These are phyloP conservation scores for Pseudorhiza aurosa DNA, from an alignment of 30 jellyfish, hydroid and myxozoan species.

Conservation along the genomic window DNA sequence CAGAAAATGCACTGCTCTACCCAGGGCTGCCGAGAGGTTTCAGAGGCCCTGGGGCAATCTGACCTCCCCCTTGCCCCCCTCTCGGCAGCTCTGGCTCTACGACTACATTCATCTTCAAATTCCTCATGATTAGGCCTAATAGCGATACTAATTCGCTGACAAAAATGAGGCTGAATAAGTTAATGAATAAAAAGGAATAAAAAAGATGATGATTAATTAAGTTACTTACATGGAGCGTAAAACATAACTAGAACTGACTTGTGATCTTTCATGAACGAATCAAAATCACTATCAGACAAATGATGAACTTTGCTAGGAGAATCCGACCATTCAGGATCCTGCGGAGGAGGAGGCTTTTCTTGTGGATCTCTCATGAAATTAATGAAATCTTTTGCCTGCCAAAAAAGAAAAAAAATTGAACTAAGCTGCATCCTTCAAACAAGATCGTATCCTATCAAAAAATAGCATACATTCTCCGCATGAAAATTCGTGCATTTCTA, in stretches of 20 bases:
- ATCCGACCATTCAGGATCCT: conserved; percentile 86
- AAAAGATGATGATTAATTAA: background rate
- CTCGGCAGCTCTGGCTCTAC: no score
- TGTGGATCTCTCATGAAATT: conserved; percentile 85
- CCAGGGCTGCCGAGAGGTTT: no score
- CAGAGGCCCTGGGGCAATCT: no score
- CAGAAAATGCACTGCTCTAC: no score
- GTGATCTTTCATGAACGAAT: conserved; percentile 52
- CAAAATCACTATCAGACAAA: conserved; percentile 69
- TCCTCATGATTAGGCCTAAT: no score
- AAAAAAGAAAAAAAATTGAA: background rate
- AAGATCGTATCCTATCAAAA: no score
- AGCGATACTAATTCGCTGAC: no score
- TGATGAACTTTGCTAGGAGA: conserved; percentile 79
- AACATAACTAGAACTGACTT: conserved; percentile 92
- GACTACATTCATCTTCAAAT: no score
- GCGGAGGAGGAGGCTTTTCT: conserved; percentile 82
- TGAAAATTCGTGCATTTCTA: background rate
- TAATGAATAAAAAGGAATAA: background rate
- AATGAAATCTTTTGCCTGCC: conserved; percentile 67
- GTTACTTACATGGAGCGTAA: conserved; percentile 98
- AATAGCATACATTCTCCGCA: no score
- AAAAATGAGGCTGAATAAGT: no score
- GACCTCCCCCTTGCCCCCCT: no score
- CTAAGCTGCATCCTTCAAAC: no score